Conservation (phyloP, 2,888 invertebrate genomes). For the Drosophila nr. fundita region DNA sequence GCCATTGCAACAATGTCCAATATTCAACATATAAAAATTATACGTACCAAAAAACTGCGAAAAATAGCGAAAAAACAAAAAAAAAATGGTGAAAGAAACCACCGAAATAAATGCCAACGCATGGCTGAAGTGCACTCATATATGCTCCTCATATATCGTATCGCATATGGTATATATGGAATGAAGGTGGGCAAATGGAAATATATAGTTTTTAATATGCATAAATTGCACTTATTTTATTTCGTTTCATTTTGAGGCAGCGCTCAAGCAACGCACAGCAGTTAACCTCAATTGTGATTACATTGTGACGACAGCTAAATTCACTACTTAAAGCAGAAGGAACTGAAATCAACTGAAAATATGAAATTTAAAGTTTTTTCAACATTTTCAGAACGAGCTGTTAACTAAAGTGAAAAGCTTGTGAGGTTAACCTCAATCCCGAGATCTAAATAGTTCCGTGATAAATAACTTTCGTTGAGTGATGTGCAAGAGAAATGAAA, state of each 20-base stretch:
- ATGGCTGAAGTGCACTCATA: conserved; percentile 22
- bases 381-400: background rate
- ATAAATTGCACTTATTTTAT: conserved; percentile 69
- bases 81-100: conserved; percentile 1
- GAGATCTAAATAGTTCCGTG: background rate
- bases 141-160: background rate
- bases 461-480: background rate
- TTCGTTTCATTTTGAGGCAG: conserved; percentile 39
- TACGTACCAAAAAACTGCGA: conserved; percentile 17
- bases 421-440: accelerated
- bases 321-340: background rate
- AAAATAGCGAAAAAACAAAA: background rate
- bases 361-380: background rate
- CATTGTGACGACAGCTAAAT: background rate
- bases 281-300: conserved; percentile 2
- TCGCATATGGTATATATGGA: background rate
- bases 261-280: conserved; percentile 15
- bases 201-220: conserved; percentile 70
- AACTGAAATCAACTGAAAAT: background rate
- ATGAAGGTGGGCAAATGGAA: conserved; percentile 35
- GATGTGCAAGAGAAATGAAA: too few species aligned
- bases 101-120: conserved; percentile 43
- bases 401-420: background rate
- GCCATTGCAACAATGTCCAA: conserved; percentile 56
- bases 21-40: conserved; percentile 47